Conservation (phyloP, 2,797 vertebrate genomes). For the Tragelaphus eurycerus region DNA sequence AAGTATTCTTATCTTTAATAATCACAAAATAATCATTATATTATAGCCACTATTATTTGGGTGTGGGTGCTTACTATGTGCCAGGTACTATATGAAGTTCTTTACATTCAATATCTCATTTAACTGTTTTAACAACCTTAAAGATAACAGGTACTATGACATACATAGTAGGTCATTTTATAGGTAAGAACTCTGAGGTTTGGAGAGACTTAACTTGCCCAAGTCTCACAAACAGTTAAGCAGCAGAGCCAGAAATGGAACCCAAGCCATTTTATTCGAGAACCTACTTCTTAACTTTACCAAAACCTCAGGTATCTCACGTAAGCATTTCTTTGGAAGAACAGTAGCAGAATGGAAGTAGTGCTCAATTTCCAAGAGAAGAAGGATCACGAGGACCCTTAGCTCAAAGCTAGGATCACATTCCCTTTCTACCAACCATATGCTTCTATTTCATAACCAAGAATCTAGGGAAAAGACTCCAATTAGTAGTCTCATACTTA, state of each 20-base stretch:
- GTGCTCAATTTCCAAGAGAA: not conserved
- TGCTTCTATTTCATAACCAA: not conserved
- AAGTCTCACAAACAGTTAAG: not conserved
- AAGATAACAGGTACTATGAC: not conserved
- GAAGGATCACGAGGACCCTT: not conserved
- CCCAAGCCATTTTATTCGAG: not conserved
- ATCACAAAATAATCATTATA: not conserved
- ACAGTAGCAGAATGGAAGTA: not conserved
- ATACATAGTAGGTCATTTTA: not conserved
- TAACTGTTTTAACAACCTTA: constrained; percentile 3
- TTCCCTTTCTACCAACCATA: not conserved
- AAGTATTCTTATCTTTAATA: not conserved
- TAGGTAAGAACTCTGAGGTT: not conserved
- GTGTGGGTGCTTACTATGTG: not conserved
- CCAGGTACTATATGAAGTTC: not conserved
- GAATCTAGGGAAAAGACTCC: not conserved
- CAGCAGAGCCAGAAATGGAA: not conserved
- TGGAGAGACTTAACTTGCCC: not conserved
- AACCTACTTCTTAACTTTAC: not conserved
- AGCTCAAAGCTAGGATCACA: not conserved
- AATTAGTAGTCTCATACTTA: not conserved
- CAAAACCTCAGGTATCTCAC: not conserved
- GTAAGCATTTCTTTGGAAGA: constrained; percentile 14
- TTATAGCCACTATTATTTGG: not conserved
- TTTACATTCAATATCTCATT: not conserved